phyloP scores from a whole-genome alignment of 2,888 invertebrate species.

The Drosophila quinaria region DNA sequence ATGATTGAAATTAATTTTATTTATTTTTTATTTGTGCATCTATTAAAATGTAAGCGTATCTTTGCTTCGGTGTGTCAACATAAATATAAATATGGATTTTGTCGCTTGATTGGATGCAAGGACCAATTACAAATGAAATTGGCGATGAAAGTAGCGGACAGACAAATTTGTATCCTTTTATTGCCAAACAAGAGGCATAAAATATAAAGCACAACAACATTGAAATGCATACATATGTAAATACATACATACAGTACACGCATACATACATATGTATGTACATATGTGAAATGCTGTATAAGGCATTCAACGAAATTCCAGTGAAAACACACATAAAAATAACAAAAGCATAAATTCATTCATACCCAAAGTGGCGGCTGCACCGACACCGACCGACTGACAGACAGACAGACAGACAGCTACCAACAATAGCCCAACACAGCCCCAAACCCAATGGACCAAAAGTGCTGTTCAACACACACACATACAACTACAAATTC shows the following conservation, averaged over 20 bases:
- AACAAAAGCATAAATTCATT: conserved; percentile 77
- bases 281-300: conserved; percentile 44
- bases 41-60: conserved; percentile 5
- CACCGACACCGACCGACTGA: conserved; percentile 22
- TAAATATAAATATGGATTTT: neutral
- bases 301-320: conserved; percentile 70
- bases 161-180: conserved; percentile 52
- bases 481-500: conserved; percentile 20
- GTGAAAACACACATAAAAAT: conserved; percentile 67
- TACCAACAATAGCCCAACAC: conserved; percentile 30
- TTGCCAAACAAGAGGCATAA: conserved; percentile 27
- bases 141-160: conserved; percentile 34
- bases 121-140: conserved; percentile 39
- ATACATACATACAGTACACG: neutral
- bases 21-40: neutral
- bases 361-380: conserved; percentile 53
- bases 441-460: conserved; percentile 45
- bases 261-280: conserved; percentile 2
- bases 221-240: conserved; percentile 9
- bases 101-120: conserved; percentile 28
- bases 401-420: conserved; percentile 21
- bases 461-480: conserved; percentile 40
- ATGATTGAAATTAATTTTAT: no score
- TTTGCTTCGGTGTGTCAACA: conserved; percentile 13
- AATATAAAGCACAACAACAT: conserved; percentile 29